phyloP scores from a whole-genome alignment of 2,113 vertebrate genomes.

The Drymodes brunneopygia region DNA sequence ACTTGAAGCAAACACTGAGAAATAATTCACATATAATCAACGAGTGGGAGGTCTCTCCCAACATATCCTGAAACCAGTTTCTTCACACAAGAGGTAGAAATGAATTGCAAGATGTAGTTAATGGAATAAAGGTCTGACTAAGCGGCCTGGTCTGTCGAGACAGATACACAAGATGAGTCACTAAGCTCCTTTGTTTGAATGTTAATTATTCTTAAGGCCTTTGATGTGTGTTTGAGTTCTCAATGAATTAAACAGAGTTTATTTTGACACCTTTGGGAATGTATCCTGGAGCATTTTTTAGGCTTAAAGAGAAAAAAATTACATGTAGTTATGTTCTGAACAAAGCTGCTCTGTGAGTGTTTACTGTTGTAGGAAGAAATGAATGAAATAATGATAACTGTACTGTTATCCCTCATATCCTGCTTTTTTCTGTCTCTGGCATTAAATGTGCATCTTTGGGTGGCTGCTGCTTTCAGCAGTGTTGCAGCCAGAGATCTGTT shows the following conservation, averaged over 20 bases:
- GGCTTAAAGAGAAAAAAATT: background rate
- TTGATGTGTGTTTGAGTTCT: background rate
- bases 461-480: background rate
- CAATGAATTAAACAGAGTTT: background rate
- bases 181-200: background rate
- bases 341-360: background rate
- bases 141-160: background rate
- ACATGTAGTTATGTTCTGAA: background rate
- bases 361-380: background rate
- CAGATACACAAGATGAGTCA: background rate
- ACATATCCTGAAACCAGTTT: background rate
- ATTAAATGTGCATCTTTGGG: background rate
- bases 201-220: background rate
- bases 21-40: background rate
- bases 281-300: background rate
- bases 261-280: background rate
- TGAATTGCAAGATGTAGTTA: background rate
- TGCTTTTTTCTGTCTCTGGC: background rate
- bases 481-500: background rate
- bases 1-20: background rate
- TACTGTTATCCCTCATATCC: background rate
- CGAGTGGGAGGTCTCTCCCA: background rate
- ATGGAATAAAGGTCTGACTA: background rate
- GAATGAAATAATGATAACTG: background rate
- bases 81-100: background rate